Evolutionary conservation across 2,797 vertebrate species (phyloP).

Genomic region (Rhodeus uyekii): DNA sequence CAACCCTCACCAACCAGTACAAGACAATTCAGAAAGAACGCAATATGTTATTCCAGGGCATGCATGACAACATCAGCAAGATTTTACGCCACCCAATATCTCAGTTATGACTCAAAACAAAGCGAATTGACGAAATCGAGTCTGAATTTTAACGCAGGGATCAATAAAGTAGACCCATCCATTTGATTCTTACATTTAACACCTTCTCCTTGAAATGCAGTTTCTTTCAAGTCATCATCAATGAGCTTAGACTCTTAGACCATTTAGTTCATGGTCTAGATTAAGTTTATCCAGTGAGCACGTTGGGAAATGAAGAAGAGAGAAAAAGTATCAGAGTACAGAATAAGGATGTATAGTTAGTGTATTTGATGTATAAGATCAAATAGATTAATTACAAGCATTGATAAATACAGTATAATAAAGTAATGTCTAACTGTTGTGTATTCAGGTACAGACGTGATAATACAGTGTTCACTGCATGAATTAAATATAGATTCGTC

Average conservation of each 20-base stretch:
- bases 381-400: too few species aligned
- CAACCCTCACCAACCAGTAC: slow-evolving; percentile 9
- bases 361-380: too few species aligned
- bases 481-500: too few species aligned
- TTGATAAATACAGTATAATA: too few species aligned
- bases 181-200: not conserved
- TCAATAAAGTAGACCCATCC: not conserved
- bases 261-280: not conserved
- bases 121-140: not conserved
- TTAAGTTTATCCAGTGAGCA: slow-evolving; percentile 17
- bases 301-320: not conserved
- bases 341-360: too few species aligned
- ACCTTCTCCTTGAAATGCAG: not conserved
- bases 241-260: slow-evolving; percentile 26
- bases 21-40: not conserved
- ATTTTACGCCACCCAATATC: not conserved
- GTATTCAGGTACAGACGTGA: too few species aligned
- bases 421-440: too few species aligned
- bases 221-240: not conserved
- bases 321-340: not conserved
- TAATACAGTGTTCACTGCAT: too few species aligned
- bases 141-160: not conserved
- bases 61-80: not conserved
- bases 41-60: not conserved
- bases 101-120: not conserved